These are phyloP conservation scores for Diadromus collaris DNA, from an alignment of 2,888 invertebrate genomes.

Conservation along the genomic window DNA sequence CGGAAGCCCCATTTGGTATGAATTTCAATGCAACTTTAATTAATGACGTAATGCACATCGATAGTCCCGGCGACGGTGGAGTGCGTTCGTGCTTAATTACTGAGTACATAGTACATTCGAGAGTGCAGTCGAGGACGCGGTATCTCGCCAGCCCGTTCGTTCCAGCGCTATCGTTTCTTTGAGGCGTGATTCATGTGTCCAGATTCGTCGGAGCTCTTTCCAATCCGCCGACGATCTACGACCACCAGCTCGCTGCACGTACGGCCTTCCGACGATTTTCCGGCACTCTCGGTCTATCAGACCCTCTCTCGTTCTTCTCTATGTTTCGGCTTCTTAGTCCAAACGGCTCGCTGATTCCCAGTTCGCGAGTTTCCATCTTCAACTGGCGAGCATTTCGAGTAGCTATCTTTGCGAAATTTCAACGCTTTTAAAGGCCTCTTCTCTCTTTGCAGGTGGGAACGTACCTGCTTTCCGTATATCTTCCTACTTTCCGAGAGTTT, in stretches of 20 bases:
- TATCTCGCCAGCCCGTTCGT: slow-evolving; percentile 15
- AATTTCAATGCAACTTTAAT: slow-evolving; percentile 24
- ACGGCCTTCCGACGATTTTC: slow-evolving; percentile 13
- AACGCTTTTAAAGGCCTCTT: slow-evolving; percentile 44
- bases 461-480: slow-evolving; percentile 19
- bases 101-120: slow-evolving; percentile 18
- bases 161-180: background rate
- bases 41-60: slow-evolving; percentile 20
- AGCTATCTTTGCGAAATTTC: slow-evolving; percentile 42
- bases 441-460: slow-evolving; percentile 22
- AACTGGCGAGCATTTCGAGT: slow-evolving; percentile 10
- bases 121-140: background rate
- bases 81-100: slow-evolving; percentile 38
- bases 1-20: background rate
- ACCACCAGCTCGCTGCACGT: background rate
- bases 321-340: slow-evolving; percentile 10
- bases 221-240: slow-evolving; percentile 32
- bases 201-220: slow-evolving; percentile 25
- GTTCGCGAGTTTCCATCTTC: slow-evolving; percentile 18
- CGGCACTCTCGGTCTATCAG: too few relatives aligned
- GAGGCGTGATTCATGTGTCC: background rate
- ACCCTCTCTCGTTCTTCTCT: background rate
- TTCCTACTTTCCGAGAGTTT: slow-evolving; percentile 32
- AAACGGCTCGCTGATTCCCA: slow-evolving; percentile 11
- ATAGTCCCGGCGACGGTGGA: background rate